Base-by-base conservation (phyloP, 2,888 invertebrate genomes). In the Lomographa bimaculata region DNA sequence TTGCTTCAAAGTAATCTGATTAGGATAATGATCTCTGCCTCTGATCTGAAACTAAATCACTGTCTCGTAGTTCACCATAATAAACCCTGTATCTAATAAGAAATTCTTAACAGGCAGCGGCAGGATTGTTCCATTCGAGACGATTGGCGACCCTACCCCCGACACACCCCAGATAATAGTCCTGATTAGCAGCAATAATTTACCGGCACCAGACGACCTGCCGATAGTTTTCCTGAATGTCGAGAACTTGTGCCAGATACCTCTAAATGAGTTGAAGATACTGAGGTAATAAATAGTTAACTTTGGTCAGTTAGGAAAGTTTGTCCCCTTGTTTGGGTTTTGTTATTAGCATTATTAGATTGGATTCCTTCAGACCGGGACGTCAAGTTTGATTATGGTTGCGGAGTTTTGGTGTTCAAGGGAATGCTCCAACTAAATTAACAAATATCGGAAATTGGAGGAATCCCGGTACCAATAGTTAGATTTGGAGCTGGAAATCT, bases 181-280 rank as follows among this genome's bases (percentile, higher is more conserved):
- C 7, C 48, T 85, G 25, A 68, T 86, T 24, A 79, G 80, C 45
- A 79, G 64, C 32, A 53, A 46, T 29, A 77, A 80, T 51, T 61
- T 89, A 37, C 87, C 87, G 5, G 78, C 86, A 0, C 54, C 62
- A 21, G 85, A 87, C 48, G 87, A 87, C 45, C 33, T 62, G 3
- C 82, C 86, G 3, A 59, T 85, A 17, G 46, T 84, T 25, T 85
- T 85, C 52, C 61, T 85, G 2, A 85, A 82, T 47, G 52, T 86
- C 7, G 73, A 72, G 23, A 66, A 50, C 17, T 50, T 89, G 19
- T 58, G 45, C 10, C 70, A 79, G 32, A 38, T 73, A 7, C 87
- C 87, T n/a, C 14, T 70, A 1, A 50, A 66, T 6, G 59, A 70
- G 37, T 54, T 87, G 3, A 67, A 56, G 36, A 65, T 69, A 39